Evolutionary conservation across 2,888 invertebrate genomes (phyloP).

Genomic region (Ophion slaviceki): DNA sequence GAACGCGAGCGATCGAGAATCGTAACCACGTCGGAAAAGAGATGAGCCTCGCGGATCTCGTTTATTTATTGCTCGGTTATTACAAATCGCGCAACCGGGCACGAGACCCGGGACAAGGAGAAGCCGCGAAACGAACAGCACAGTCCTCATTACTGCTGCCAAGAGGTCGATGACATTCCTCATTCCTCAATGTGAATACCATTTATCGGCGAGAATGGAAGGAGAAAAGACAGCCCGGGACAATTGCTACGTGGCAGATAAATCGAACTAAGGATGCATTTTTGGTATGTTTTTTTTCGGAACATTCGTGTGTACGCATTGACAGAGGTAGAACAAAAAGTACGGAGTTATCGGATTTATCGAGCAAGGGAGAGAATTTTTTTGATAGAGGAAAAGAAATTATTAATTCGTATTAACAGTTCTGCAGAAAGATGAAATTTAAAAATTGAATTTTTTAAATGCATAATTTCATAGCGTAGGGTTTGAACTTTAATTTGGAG

Average conservation of each 20-base stretch:
- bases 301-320: background rate
- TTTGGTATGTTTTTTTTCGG: background rate
- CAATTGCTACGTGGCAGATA: background rate
- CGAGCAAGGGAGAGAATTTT: background rate
- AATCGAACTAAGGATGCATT: background rate
- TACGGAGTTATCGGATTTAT: background rate
- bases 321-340: background rate
- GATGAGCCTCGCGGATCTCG: conserved; percentile 24
- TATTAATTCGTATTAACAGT: too few species aligned
- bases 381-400: background rate
- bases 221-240: background rate
- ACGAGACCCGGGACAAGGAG: background rate
- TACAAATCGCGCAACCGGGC: conserved; percentile 72
- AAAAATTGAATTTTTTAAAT: too few species aligned
- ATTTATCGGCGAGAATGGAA: background rate
- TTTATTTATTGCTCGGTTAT: conserved; percentile 76
- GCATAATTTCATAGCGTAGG: too few species aligned
- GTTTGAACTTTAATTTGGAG: too few species aligned
- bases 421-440: too few species aligned
- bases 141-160: background rate
- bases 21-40: conserved; percentile 29
- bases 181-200: conserved; percentile 11
- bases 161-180: conserved; percentile 47
- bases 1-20: conserved; percentile 33
- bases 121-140: conserved; percentile 17